A percentile compares a stretch with the other conserved stretches of the same genome.
These are phyloP conservation scores for Aphis gossypii DNA, from an alignment of 1,140 invertebrate genomes.

Conservation along the genomic window DNA sequence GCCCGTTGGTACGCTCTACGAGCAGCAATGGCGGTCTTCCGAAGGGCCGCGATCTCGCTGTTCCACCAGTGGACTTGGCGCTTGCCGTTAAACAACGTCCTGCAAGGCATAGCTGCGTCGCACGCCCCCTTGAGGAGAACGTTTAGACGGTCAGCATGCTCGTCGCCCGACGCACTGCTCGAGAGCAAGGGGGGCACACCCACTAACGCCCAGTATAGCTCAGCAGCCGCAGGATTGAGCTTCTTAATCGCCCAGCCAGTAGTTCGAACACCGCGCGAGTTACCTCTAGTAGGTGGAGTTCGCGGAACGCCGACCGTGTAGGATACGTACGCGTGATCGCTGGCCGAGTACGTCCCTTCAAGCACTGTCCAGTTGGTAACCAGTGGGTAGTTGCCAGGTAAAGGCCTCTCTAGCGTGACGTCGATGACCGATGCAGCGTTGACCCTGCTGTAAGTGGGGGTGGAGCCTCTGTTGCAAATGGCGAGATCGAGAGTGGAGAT, in stretches of 20 bases:
- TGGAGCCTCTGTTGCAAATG: background rate
- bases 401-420: background rate
- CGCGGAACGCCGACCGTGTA: background rate
- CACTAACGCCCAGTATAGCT: background rate
- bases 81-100: background rate
- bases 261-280: background rate
- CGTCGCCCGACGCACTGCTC: background rate
- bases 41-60: background rate
- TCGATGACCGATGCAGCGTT: background rate
- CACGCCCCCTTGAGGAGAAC: background rate
- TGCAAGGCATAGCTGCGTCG: background rate
- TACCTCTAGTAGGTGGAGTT: too few species aligned
- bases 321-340: background rate
- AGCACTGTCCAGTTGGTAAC: background rate
- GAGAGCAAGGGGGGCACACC: background rate
- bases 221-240: background rate
- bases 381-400: background rate
- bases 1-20: background rate
- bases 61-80: background rate
- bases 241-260: background rate
- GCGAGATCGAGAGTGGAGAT: background rate
- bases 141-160: background rate
- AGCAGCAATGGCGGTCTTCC: background rate
- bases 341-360: background rate
- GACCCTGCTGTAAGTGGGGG: background rate